Conservation (phyloP, 2,113 vertebrate genomes). For the Podarcis raffonei region DNA sequence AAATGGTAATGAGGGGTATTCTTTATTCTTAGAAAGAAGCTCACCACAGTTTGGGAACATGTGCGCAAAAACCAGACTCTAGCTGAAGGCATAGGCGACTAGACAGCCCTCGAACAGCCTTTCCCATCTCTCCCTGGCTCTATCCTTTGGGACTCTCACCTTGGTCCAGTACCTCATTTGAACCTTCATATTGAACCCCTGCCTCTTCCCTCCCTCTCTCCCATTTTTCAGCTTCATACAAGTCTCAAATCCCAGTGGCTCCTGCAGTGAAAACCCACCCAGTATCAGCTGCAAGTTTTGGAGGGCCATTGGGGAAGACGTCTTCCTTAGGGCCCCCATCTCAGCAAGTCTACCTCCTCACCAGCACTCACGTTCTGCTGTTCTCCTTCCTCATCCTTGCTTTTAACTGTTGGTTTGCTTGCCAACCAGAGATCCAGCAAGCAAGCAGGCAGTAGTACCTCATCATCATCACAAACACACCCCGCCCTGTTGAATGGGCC, state of each 20-base stretch:
- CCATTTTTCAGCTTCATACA: background rate
- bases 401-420: too few species aligned
- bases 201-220: background rate
- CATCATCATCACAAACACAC: too few species aligned
- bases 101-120: background rate
- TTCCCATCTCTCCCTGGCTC: background rate
- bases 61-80: background rate
- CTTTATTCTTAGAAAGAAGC: background rate
- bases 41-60: background rate
- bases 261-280: background rate
- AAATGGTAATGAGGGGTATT: background rate
- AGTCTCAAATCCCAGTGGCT: background rate
- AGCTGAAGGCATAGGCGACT: background rate
- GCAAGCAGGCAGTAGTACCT: too few species aligned
- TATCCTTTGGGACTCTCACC: background rate
- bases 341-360: background rate
- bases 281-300: background rate
- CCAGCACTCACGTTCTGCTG: background rate
- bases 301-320: background rate
- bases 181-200: background rate
- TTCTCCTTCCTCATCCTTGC: too few species aligned
- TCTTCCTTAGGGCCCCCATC: background rate
- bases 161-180: background rate
- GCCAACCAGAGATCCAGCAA: too few species aligned
- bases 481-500: too few species aligned